Conservation (phyloP, 1,140 invertebrate species). For the Formica exsecta region DNA sequence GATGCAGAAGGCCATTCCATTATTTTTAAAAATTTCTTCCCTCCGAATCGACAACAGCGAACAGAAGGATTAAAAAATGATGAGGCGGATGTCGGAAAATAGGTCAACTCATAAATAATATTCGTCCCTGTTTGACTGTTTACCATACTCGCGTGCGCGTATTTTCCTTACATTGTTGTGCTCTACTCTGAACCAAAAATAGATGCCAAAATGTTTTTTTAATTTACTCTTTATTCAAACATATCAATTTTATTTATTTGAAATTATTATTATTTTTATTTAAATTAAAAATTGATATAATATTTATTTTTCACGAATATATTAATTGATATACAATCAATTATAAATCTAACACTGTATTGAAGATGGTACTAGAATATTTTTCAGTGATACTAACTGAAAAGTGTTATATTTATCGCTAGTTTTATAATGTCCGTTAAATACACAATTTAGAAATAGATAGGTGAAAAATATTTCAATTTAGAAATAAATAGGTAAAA, state of each 20-base stretch:
- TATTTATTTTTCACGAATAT: neutral
- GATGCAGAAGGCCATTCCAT: conserved; percentile 26
- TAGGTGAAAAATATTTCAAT: too few species aligned
- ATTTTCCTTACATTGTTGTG: conserved; percentile 8
- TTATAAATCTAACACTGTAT: too few species aligned
- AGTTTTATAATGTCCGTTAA: too few species aligned
- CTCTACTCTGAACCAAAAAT: neutral
- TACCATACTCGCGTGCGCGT: neutral
- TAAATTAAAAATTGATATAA: neutral
- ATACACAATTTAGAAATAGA: too few species aligned
- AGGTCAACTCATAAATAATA: conserved; percentile 50
- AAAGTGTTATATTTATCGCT: too few species aligned
- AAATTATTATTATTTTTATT: neutral
- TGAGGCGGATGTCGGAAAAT: conserved; percentile 36
- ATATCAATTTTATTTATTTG: neutral
- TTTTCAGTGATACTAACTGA: too few species aligned
- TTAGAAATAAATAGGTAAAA: too few species aligned
- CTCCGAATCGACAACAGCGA: conserved; percentile 33
- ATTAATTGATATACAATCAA: neutral
- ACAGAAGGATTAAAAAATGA: conserved; percentile 44
- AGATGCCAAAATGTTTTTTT: neutral
- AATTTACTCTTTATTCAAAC: neutral
- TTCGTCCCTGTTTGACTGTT: conserved; percentile 31
- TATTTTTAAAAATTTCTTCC: conserved; percentile 56
- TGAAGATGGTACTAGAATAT: too few species aligned